Evolutionary conservation across 2,888 invertebrate genomes (phyloP).

Genomic region (Sminthurinus aureus): DNA sequence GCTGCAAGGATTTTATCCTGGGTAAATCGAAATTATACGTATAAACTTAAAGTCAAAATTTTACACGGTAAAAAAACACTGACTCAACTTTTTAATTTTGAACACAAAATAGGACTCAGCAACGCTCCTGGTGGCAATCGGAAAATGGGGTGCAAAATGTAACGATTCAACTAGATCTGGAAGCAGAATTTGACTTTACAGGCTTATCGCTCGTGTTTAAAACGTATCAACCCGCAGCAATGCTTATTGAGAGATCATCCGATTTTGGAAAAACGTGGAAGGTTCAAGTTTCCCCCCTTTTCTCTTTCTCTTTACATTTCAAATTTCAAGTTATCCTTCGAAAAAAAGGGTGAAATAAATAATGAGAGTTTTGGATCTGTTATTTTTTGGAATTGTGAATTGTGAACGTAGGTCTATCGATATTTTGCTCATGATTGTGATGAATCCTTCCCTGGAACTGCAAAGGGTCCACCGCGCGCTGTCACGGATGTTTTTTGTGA

Average conservation of each 20-base stretch:
- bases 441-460: slow-evolving; percentile 84
- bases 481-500: slow-evolving; percentile 96
- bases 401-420: slow-evolving; percentile 74
- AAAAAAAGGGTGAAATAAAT: neutral
- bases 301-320: neutral
- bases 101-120: slow-evolving; percentile 52
- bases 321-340: neutral
- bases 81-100: no score
- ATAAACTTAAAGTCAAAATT: no score
- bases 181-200: slow-evolving; percentile 99
- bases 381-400: no score
- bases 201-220: slow-evolving; percentile 99
- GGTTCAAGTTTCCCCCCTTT: slow-evolving; percentile 65
- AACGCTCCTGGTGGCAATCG: slow-evolving; percentile 97
- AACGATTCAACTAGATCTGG: slow-evolving; percentile 89
- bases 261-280: slow-evolving; percentile 97
- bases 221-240: slow-evolving; percentile 97
- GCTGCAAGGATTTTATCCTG: slow-evolving; percentile 79
- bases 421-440: slow-evolving; percentile 97
- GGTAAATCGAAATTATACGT: slow-evolving; percentile 67
- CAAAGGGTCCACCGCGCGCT: slow-evolving; percentile 74
- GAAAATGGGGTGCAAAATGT: slow-evolving; percentile 97
- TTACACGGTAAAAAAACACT: no score
- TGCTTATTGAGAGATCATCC: slow-evolving; percentile 95
- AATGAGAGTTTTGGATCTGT: neutral